Evolutionary conservation across 2,797 vertebrate genomes (phyloP).

Genomic region (Dipus sagitta): DNA sequence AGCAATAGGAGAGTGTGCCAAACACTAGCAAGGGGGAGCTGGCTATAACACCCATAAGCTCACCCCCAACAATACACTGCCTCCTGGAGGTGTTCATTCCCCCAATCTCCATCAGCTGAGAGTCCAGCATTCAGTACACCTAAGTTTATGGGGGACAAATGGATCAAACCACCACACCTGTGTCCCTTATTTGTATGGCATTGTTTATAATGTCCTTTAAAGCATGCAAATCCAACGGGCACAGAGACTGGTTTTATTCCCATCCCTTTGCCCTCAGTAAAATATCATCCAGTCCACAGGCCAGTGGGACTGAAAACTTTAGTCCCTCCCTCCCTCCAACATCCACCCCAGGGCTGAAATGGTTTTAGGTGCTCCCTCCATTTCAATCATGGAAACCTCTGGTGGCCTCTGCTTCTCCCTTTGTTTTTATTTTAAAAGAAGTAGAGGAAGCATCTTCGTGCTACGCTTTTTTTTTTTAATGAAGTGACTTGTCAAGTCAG

Average conservation of each 20-base stretch:
- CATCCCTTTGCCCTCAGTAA: not conserved
- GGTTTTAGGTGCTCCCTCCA: conserved; percentile 49
- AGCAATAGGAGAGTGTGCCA: too few relatives aligned
- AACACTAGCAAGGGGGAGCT: too few relatives aligned
- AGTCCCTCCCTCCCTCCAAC: not conserved
- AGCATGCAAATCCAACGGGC: conserved; percentile 43
- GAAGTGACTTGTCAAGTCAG: conserved; percentile 89
- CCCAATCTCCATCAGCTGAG: too few relatives aligned
- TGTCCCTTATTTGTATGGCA: not conserved
- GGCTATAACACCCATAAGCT: too few relatives aligned
- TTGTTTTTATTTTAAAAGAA: conserved; percentile 82
- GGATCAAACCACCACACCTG: too few relatives aligned
- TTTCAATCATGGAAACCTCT: conserved; percentile 69
- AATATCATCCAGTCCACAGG: not conserved
- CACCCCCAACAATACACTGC: too few relatives aligned
- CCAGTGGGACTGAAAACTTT: not conserved
- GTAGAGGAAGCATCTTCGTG: conserved; percentile 77
- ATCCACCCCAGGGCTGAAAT: conserved; percentile 5
- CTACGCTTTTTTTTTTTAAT: conserved; percentile 83
- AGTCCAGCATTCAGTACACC: too few relatives aligned
- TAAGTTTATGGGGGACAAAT: too few relatives aligned
- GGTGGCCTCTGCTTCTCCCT: conserved; percentile 64
- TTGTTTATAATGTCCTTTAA: not conserved
- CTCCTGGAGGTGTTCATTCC: too few relatives aligned
- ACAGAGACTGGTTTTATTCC: not conserved